Base-by-base conservation (phyloP, 2,113 vertebrate species). In the Crotalus viridis region DNA sequence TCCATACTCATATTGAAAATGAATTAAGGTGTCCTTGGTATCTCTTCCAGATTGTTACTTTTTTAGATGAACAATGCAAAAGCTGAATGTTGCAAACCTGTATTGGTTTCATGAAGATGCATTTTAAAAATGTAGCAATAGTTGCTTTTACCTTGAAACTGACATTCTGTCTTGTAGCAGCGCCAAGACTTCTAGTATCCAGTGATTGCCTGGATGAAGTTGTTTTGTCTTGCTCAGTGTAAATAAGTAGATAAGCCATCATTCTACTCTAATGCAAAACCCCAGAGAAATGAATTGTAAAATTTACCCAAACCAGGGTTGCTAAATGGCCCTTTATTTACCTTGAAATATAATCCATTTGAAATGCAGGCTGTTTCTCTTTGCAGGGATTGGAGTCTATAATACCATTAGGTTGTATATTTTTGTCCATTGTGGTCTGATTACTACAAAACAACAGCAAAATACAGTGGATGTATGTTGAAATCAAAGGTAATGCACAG, bases 301-400 rank as follows among this genome's bases (percentile, higher is more conserved):
- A 95, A 91, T 33, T 92, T 92, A 88, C 69, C 87, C 92, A 95
- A 92, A 48, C 52, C 28, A 91, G 88, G 85, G 56, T 95, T 95
- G 51, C 51, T 95, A 96, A 97, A 95, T 94, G 55, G 61, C 15
- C 46, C 69, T 96, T 96, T 95, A 94, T 97, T 96, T 95, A 95
- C 92, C 88, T 94, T 96, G 91, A 95, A 97, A 96, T 92, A 59
- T 87, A 55, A 91, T 93, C 51, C 0, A 0, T 95, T 93, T 92
- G 94, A 94, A 96, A 93, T 81, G 85, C 28, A 5, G 52, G 3
- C 46, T 57, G 4, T 94, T 95, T 93, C 91, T 85, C 46, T 87
- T 87, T 95, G 43, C 3, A 90, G 5, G 86, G 22, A 51, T 4
- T 88, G 95, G 95, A 94, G 13, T 28, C 39, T 61, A 94, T 43